phyloP scores from a whole-genome alignment of 1,140 invertebrate species.

The Trissolcus basalis region DNA sequence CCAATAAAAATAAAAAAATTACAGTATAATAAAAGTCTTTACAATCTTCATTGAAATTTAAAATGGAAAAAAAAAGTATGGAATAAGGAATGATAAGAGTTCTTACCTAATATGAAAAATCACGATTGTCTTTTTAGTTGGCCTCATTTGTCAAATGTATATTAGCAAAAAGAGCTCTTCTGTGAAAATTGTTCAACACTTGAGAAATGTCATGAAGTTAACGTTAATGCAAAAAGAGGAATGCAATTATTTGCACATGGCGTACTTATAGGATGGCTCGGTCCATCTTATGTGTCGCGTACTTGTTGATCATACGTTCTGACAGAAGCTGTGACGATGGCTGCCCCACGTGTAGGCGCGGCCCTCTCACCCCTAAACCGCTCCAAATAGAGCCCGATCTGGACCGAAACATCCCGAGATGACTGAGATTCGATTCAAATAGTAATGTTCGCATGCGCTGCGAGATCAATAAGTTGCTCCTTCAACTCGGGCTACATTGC shows the following conservation, averaged over 20 bases:
- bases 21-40: too few relatives aligned
- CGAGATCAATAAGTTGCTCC: constrained; percentile 63
- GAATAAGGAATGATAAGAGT: too few relatives aligned
- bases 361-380: constrained; percentile 54
- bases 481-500: constrained; percentile 21
- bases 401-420: constrained; percentile 40
- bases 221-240: constrained; percentile 2
- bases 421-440: constrained; percentile 27
- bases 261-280: neutral
- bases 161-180: too few relatives aligned
- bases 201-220: too few relatives aligned
- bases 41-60: too few relatives aligned
- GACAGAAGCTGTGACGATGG: constrained; percentile 47
- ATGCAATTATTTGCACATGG: constrained; percentile 10
- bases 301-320: constrained; percentile 64
- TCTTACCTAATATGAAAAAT: too few relatives aligned
- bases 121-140: too few relatives aligned
- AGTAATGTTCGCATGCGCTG: constrained; percentile 61
- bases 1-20: too few relatives aligned
- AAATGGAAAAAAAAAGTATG: too few relatives aligned
- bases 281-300: constrained; percentile 24
- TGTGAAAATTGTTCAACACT: too few relatives aligned
- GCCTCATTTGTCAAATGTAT: too few relatives aligned
- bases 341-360: constrained; percentile 65
- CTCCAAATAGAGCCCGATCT: constrained; percentile 34